phyloP scores from a whole-genome alignment of 2,888 invertebrate species.

The Dioctria linearis region DNA sequence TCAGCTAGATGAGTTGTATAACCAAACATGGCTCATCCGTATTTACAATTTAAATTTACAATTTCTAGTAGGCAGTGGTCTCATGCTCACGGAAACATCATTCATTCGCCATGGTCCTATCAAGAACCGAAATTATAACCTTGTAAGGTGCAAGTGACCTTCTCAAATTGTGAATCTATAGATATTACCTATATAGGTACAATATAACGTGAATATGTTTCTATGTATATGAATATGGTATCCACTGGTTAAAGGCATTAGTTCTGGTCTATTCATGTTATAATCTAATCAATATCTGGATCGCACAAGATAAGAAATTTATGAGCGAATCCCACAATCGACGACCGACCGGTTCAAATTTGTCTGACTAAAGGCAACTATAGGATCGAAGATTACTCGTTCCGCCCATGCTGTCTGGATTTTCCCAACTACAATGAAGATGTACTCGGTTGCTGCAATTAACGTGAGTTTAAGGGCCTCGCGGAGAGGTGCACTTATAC shows the following conservation, averaged over 20 bases:
- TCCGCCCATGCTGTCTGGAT: constrained; percentile 43
- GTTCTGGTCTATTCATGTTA: constrained; percentile 14
- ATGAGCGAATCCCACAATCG: constrained; percentile 30
- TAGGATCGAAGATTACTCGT: constrained; percentile 34
- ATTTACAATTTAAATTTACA: constrained; percentile 23
- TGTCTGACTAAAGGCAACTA: neutral
- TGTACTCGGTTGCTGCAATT: constrained; percentile 16
- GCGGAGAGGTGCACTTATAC: neutral
- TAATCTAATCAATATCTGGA: constrained; percentile 26
- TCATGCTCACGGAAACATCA: neutral
- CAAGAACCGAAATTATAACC: constrained; percentile 27
- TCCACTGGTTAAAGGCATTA: neutral
- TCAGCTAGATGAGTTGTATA: neutral
- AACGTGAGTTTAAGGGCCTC: constrained; percentile 6
- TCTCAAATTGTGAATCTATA: too few species aligned
- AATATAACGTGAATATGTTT: neutral
- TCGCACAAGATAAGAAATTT: constrained; percentile 29
- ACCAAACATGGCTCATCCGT: constrained; percentile 13
- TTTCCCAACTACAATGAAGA: constrained; percentile 11
- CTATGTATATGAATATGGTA: neutral
- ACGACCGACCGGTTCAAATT: constrained; percentile 20
- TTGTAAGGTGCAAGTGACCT: constrained; percentile 43
- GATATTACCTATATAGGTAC: too few species aligned
- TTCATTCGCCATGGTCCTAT: neutral
- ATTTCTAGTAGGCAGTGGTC: constrained; percentile 31